Conservation (phyloP, 2,888 invertebrate species). For the Limenitis arthemis region DNA sequence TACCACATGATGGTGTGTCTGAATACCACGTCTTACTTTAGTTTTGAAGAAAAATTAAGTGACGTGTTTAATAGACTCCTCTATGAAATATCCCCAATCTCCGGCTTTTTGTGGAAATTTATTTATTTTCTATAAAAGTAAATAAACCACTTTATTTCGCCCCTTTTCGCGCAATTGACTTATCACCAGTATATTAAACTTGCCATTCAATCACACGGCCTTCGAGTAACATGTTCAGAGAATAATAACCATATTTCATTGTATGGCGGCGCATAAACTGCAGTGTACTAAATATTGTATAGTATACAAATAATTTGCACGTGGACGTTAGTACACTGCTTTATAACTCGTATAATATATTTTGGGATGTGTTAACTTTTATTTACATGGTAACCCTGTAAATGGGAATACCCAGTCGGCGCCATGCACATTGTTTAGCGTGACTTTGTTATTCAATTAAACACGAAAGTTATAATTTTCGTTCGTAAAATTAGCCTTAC, state of each 20-base stretch:
- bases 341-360: no score
- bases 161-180: background rate
- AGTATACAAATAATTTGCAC: no score
- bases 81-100: no score
- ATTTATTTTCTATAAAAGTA: no score
- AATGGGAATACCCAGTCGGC: slow-evolving; percentile 30
- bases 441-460: slow-evolving; percentile 43
- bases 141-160: no score
- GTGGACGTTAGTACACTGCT: no score
- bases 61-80: no score
- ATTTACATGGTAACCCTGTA: background rate
- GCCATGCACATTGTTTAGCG: slow-evolving; percentile 36
- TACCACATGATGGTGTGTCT: background rate
- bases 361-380: background rate
- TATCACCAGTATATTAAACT: slow-evolving; percentile 3
- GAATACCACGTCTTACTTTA: no score
- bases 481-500: slow-evolving; percentile 40
- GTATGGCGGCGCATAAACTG: slow-evolving; percentile 9
- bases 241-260: slow-evolving; percentile 13
- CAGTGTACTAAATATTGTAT: slow-evolving; percentile 7
- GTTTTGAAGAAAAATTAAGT: no score
- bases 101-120: background rate
- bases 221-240: slow-evolving; percentile 7
- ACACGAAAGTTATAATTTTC: slow-evolving; percentile 48
- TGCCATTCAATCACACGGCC: slow-evolving; percentile 7